phyloP scores from a whole-genome alignment of 1,140 invertebrate species.

The Sitobion miscanthi region DNA sequence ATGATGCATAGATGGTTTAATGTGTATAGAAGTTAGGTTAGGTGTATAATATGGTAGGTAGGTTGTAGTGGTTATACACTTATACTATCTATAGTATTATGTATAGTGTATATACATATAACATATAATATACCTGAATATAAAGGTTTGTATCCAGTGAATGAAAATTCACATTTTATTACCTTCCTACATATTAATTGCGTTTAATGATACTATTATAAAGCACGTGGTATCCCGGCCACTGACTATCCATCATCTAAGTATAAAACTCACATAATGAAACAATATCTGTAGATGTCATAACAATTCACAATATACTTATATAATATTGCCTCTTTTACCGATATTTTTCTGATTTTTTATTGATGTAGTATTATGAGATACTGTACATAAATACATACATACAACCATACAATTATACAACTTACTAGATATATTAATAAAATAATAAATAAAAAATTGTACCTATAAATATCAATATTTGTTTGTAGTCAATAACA shows the following conservation, averaged over 20 bases:
- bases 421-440: too few relatives aligned
- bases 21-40: conserved; percentile 7
- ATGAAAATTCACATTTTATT: conserved; percentile 41
- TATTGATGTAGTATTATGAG: background rate
- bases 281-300: background rate
- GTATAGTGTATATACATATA: background rate
- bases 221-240: background rate
- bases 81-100: background rate
- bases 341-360: background rate
- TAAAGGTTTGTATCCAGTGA: conserved; percentile 10
- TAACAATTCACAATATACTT: background rate
- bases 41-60: background rate
- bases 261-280: background rate
- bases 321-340: background rate
- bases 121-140: background rate
- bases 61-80: background rate
- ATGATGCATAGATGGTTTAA: background rate
- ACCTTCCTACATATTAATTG: conserved; percentile 9
- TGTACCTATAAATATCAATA: too few relatives aligned
- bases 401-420: too few relatives aligned
- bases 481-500: too few relatives aligned
- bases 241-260: background rate
- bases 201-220: background rate
- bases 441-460: too few relatives aligned
- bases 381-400: too few relatives aligned